Conservation (phyloP, 2,113 vertebrate genomes). For the Cebidichthys violaceus region DNA sequence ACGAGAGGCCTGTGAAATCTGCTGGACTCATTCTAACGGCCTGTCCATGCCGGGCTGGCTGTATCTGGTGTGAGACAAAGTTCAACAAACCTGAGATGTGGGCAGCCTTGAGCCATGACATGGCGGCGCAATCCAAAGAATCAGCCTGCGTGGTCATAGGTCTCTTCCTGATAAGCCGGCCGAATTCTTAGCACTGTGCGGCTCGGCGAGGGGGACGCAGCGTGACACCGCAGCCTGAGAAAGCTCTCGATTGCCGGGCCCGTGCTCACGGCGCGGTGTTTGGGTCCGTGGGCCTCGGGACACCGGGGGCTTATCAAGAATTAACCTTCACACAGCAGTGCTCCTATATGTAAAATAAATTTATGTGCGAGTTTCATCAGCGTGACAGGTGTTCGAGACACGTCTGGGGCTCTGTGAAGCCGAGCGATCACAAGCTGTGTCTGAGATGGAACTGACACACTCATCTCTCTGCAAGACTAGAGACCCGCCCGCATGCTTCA, state of each 20-base stretch:
- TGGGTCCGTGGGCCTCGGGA: conserved; percentile 42
- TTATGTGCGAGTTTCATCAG: conserved; percentile 69
- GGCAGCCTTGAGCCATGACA: conserved; percentile 50
- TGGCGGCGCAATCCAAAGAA: conserved; percentile 63
- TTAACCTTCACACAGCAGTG: conserved; percentile 70
- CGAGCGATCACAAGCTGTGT: conserved; percentile 70
- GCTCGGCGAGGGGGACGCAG: conserved; percentile 46
- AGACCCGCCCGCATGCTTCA: conserved; percentile 44
- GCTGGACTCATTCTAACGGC: conserved; percentile 27
- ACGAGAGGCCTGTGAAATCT: conserved; percentile 31
- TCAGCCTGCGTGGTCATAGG: conserved; percentile 64
- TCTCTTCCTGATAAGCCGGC: conserved; percentile 69
- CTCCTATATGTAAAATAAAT: conserved; percentile 73
- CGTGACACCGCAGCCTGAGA: conserved; percentile 48
- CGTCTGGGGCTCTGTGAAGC: conserved; percentile 57
- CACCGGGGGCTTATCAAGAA: conserved; percentile 65
- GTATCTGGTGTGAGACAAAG: conserved; percentile 43
- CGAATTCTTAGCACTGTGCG: conserved; percentile 56
- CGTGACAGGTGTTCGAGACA: conserved; percentile 64
- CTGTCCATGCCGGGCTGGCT: conserved; percentile 4
- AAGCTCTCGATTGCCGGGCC: conserved; percentile 62
- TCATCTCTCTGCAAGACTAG: conserved; percentile 54
- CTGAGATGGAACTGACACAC: conserved; percentile 64
- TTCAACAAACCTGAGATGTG: conserved; percentile 53
- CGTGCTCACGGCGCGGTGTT: conserved; percentile 49